Conservation (phyloP, 2,888 invertebrate genomes). For the Cryptocephalus moraei region DNA sequence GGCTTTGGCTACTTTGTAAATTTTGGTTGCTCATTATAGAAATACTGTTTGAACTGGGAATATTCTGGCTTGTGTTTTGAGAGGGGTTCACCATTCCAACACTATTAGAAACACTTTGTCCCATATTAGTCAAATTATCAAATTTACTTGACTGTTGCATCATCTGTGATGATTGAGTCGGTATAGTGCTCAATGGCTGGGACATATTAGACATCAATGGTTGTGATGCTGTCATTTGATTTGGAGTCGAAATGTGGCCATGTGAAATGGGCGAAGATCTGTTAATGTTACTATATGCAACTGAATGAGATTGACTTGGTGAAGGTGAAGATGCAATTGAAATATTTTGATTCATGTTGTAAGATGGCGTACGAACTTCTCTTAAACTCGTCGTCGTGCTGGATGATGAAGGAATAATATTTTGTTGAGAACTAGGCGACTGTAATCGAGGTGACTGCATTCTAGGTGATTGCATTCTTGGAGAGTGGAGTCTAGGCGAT, state of each 20-base stretch:
- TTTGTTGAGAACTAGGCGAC: constrained; percentile 10
- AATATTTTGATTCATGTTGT: constrained; percentile 8
- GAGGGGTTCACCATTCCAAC: not conserved
- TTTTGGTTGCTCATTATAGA: no score
- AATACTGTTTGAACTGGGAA: constrained; percentile 6
- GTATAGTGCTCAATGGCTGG: constrained; percentile 2
- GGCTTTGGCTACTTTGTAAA: not conserved
- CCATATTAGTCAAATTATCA: constrained; percentile 7
- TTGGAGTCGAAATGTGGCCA: constrained; percentile 7
- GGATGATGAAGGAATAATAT: constrained; percentile 6
- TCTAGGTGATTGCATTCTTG: constrained; percentile 12
- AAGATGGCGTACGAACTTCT: constrained; percentile 10
- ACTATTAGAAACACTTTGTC: no score
- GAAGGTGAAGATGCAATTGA: constrained; percentile 7
- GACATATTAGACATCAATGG: constrained; percentile 14
- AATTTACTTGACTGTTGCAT: not conserved
- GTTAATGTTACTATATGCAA: constrained; percentile 8
- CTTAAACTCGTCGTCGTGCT: constrained; percentile 9
- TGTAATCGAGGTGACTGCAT: constrained; percentile 12
- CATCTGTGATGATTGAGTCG: not conserved
- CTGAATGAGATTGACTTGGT: constrained; percentile 16
- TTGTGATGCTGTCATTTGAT: constrained; percentile 13
- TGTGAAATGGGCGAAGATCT: constrained; percentile 11
- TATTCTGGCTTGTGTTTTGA: constrained; percentile 4
- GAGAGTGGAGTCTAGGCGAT: constrained; percentile 18